A percentile compares a stretch with the other conserved stretches of the same genome.
These are phyloP conservation scores for Linnaemya vulpina DNA, from an alignment of 2,888 invertebrate genomes.

Conservation along the genomic window DNA sequence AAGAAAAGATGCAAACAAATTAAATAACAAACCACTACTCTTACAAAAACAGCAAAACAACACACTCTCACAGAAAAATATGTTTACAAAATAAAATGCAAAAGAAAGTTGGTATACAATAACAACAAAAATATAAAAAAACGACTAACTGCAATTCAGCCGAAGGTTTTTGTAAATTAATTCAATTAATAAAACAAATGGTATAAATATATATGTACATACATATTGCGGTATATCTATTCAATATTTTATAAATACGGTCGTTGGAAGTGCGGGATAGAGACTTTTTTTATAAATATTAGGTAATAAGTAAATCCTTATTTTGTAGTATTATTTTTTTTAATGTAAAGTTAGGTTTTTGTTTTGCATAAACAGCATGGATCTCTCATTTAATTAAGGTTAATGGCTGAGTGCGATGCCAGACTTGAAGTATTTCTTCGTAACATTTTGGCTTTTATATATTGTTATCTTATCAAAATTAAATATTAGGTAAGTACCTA, in stretches of 20 bases:
- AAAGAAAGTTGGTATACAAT: constrained; percentile 65
- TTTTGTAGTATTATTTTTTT: no score
- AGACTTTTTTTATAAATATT: constrained; percentile 6
- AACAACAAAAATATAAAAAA: constrained; percentile 46
- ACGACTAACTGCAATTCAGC: constrained; percentile 1
- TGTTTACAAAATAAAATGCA: constrained; percentile 60
- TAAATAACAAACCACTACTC: neutral
- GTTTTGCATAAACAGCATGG: constrained; percentile 60
- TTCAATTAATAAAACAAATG: constrained; percentile 19
- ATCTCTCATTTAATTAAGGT: constrained; percentile 46
- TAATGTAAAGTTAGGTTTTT: no score
- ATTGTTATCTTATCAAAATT: no score
- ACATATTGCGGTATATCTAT: no score
- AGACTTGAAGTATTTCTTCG: neutral
- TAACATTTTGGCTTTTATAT: no score
- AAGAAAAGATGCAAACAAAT: constrained; percentile 15
- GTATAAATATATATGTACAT: neutral
- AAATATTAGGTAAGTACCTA: no score
- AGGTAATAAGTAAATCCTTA: no score
- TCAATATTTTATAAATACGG: neutral
- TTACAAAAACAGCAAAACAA: neutral
- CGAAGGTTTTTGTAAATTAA: constrained; percentile 29
- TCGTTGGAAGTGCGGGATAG: neutral
- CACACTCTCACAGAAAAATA: constrained; percentile 6
- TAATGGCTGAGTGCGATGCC: neutral